Percentiles rank a stretch among this genome's conserved stretches.
Evolutionary conservation across 1,140 invertebrate genomes (phyloP).

Genomic region (Bemisia tabaci): DNA sequence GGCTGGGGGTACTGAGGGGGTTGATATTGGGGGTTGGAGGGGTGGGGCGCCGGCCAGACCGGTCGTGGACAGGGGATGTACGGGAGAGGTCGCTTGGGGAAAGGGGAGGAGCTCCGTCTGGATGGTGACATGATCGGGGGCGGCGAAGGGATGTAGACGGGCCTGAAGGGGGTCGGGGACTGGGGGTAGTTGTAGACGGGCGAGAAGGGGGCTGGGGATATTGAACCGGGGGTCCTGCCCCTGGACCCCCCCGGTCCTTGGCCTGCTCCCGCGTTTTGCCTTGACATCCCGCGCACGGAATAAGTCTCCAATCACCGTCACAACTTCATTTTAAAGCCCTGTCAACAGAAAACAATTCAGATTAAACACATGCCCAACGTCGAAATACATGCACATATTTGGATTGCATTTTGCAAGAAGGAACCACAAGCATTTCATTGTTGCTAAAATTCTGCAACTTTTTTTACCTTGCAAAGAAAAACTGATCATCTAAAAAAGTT

Average conservation of each 20-base stretch:
- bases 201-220: background rate
- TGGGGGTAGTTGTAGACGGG: conserved; percentile 10
- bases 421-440: no score
- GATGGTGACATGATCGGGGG: conserved; percentile 24
- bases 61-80: conserved; percentile 44
- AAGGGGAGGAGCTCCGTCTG: conserved; percentile 31
- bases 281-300: background rate
- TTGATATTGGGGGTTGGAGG: conserved; percentile 32
- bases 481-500: no score
- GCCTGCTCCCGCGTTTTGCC: background rate
- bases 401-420: no score
- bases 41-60: conserved; percentile 39
- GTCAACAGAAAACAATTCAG: background rate
- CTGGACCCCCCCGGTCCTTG: background rate
- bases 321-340: background rate
- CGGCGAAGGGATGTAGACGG: conserved; percentile 20
- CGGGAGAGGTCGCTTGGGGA: conserved; percentile 26
- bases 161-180: conserved; percentile 18
- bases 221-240: background rate
- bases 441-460: no score
- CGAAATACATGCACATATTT: no score
- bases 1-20: conserved; percentile 32
- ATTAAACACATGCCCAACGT: no score
- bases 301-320: background rate
- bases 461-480: no score